These are phyloP conservation scores for Pangasianodon gigas DNA, from an alignment of 2,113 vertebrate genomes.

Conservation along the genomic window DNA sequence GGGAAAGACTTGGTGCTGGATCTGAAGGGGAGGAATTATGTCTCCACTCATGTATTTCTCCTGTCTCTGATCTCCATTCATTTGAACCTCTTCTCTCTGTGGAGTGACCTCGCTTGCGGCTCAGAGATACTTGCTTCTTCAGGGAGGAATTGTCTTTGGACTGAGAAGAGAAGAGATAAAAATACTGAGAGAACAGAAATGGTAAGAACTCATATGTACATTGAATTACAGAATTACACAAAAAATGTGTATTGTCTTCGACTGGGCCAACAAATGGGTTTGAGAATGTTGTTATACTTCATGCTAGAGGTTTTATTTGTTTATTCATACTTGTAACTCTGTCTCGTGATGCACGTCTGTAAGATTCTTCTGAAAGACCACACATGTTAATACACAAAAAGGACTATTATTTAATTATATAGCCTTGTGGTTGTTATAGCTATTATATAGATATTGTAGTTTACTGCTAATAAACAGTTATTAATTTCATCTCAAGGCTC, in stretches of 20 bases:
- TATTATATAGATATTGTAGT: neutral
- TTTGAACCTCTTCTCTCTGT: neutral
- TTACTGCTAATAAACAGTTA: neutral
- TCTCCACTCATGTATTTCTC: conserved; percentile 27
- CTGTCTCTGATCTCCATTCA: neutral
- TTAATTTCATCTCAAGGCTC: neutral
- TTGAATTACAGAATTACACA: neutral
- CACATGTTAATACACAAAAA: neutral
- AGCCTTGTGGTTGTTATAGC: neutral
- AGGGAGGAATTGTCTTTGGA: neutral
- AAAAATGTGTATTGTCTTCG: neutral
- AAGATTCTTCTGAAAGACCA: neutral
- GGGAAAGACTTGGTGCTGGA: conserved; percentile 23
- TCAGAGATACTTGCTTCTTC: neutral
- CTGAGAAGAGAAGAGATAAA: neutral
- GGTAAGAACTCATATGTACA: neutral
- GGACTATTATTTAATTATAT: neutral
- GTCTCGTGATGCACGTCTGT: neutral
- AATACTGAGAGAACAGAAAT: neutral
- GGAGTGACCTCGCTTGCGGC: conserved; percentile 40
- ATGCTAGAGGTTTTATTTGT: neutral
- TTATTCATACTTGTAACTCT: neutral
- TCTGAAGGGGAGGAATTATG: neutral
- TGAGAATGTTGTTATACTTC: neutral
- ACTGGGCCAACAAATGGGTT: neutral